A percentile compares a stretch with the other conserved stretches of the same genome.
These are phyloP conservation scores for Pseudorhiza aurosa DNA, from an alignment of 30 jellyfish, hydroid and myxozoan species.

Conservation along the genomic window DNA sequence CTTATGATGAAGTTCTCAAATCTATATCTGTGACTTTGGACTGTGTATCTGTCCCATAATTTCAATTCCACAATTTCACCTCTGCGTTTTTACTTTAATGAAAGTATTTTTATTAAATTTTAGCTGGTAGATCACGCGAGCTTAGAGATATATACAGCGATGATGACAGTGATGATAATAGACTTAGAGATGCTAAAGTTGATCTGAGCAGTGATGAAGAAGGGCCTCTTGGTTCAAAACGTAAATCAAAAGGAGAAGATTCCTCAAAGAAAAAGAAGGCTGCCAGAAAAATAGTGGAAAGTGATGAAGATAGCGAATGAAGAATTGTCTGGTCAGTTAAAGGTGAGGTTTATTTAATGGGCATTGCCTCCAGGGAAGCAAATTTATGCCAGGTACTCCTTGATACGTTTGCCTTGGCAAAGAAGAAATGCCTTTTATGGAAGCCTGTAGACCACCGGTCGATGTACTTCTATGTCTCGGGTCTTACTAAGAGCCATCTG, in stretches of 20 bases:
- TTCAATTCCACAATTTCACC: too few species aligned
- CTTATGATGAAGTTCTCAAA: too few species aligned
- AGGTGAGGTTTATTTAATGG: neutral
- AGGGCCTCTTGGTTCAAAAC: constrained; percentile 56
- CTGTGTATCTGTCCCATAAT: too few species aligned
- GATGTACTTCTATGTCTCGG: too few species aligned
- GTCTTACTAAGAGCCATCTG: too few species aligned
- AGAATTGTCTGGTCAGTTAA: neutral
- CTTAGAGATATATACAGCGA: constrained; percentile 81
- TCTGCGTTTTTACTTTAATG: too few species aligned
- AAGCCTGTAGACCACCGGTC: too few species aligned
- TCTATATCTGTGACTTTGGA: too few species aligned
- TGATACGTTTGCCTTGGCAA: neutral
- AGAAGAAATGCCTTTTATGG: neutral
- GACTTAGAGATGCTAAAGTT: constrained; percentile 81
- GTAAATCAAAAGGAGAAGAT: constrained; percentile 67
- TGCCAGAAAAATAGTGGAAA: constrained; percentile 72
- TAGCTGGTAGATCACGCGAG: constrained; percentile 69
- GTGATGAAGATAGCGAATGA: constrained; percentile 74
- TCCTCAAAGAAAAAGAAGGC: constrained; percentile 64
- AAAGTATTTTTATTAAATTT: too few species aligned
- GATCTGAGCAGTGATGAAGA: constrained; percentile 90
- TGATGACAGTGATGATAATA: constrained; percentile 84
- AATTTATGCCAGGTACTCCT: neutral
- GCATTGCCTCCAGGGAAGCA: neutral